Conservation (phyloP, 1,140 invertebrate species). For the Drosophila auraria region DNA sequence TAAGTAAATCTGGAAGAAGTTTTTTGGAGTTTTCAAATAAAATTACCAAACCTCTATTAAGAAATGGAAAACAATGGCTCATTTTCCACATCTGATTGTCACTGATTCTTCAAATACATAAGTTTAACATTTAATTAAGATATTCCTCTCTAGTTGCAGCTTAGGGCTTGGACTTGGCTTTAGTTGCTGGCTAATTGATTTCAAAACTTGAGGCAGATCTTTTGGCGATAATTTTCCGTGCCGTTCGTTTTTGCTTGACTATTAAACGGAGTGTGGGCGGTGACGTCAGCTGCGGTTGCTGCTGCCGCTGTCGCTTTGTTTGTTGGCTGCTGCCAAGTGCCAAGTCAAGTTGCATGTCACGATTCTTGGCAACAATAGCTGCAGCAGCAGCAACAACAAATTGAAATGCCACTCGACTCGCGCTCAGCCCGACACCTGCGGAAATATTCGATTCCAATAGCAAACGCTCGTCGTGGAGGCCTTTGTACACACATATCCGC, state of each 20-base stretch:
- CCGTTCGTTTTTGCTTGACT: constrained; percentile 31
- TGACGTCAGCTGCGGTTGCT: constrained; percentile 64
- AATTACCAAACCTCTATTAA: constrained; percentile 46
- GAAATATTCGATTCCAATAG: constrained; percentile 69
- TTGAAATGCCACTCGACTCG: constrained; percentile 77
- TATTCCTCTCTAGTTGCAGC: constrained; percentile 24
- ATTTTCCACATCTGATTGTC: constrained; percentile 43
- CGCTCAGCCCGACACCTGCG: constrained; percentile 70
- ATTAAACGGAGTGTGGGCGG: constrained; percentile 41
- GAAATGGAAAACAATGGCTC: too few relatives aligned
- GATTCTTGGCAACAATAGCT: constrained; percentile 66
- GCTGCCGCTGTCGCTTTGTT: constrained; percentile 52
- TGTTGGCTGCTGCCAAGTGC: constrained; percentile 68
- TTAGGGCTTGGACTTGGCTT: constrained; percentile 34
- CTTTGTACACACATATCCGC: constrained; percentile 46
- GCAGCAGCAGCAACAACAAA: constrained; percentile 59
- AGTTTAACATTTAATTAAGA: constrained; percentile 19
- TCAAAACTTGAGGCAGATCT: constrained; percentile 33
- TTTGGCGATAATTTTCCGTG: constrained; percentile 27
- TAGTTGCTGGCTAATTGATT: constrained; percentile 63
- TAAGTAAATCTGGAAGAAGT: too few relatives aligned
- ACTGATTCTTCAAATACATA: constrained; percentile 9
- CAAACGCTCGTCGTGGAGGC: constrained; percentile 54
- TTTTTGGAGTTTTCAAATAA: constrained; percentile 7
- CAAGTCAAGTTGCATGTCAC: constrained; percentile 80